Base-by-base conservation (phyloP, 2,888 invertebrate genomes). In the Diaperis boleti region DNA sequence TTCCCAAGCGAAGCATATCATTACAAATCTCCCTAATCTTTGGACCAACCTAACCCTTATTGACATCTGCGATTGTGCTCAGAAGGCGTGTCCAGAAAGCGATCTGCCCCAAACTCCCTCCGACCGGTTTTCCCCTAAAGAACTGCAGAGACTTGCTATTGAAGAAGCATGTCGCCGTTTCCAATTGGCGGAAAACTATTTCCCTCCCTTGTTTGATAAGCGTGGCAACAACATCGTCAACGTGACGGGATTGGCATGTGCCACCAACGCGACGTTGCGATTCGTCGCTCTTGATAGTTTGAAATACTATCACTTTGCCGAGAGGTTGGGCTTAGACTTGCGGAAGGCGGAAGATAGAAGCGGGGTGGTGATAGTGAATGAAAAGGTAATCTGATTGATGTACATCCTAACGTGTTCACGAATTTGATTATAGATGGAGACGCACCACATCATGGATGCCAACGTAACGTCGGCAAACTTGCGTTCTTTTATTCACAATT, bases 281-380 rank as follows among this genome's bases (percentile, higher is more conserved):
- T 84, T 91, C 65, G 80, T 92, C 26, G 90, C 91, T 0, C 85
- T 95, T 70, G 94, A 95, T 76, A 90, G 90, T 69, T 79, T 89
- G 1, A 82, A 85, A 52, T 90, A 91, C 75, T 87, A 87, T 69
- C 87, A 90, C 73, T 91, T 94, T 75, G 90, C 92, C 0, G 88
- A 91, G 75, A 85, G 86, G 15, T 84, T 94, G 3, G 93, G 92
- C 1, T 84, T 93, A 14, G 88, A 92, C 78, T 80, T 91, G 22
- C 78, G 80, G 7, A 84, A 83, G 35, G 83, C 78, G 61, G 84
- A 81, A 61, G 87, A 90, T 72, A 87, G 85, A 80, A 90, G 90
- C 22, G 86, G 87, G 18, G 87, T 87, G 39, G 85, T 92, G 54
- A 89, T 93, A 73, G 81, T 93, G 67, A 89, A 92, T 80, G 86